Evolutionary conservation across 2,888 invertebrate genomes (phyloP).

Genomic region (Caenorhabditis sinica): DNA sequence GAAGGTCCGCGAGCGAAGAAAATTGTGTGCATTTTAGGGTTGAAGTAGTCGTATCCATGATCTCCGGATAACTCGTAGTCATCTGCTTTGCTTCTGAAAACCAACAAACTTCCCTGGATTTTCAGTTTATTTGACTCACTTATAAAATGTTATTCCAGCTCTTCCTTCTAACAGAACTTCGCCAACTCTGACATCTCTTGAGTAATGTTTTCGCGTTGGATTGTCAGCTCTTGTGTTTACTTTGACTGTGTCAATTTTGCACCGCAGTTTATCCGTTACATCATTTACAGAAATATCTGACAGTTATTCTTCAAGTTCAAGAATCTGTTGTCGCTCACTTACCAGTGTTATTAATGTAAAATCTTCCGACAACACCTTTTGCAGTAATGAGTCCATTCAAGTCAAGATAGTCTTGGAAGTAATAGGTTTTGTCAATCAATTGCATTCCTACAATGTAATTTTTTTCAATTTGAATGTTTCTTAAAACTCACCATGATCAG

Average conservation of each 20-base stretch:
- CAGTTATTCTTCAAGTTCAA: background rate
- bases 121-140: slow-evolving; percentile 34
- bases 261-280: slow-evolving; percentile 73
- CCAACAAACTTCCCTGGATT: background rate
- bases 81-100: slow-evolving; percentile 64
- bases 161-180: slow-evolving; percentile 79
- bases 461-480: background rate
- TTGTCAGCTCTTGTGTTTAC: slow-evolving; percentile 74
- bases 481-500: slow-evolving; percentile 77
- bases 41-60: slow-evolving; percentile 80
- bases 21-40: slow-evolving; percentile 78
- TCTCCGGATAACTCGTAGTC: slow-evolving; percentile 75
- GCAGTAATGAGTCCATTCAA: slow-evolving; percentile 70
- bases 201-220: slow-evolving; percentile 77
- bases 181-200: slow-evolving; percentile 74
- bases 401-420: slow-evolving; percentile 72
- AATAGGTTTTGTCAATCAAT: slow-evolving; percentile 70
- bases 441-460: slow-evolving; percentile 72
- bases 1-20: slow-evolving; percentile 81
- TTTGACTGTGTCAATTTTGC: slow-evolving; percentile 72
- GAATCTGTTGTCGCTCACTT: background rate
- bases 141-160: slow-evolving; percentile 76
- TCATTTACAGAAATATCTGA: slow-evolving; percentile 66
- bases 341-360: slow-evolving; percentile 75
- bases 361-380: slow-evolving; percentile 77